Conservation (phyloP, 2,113 vertebrate genomes). For the Ellobius talpinus region DNA sequence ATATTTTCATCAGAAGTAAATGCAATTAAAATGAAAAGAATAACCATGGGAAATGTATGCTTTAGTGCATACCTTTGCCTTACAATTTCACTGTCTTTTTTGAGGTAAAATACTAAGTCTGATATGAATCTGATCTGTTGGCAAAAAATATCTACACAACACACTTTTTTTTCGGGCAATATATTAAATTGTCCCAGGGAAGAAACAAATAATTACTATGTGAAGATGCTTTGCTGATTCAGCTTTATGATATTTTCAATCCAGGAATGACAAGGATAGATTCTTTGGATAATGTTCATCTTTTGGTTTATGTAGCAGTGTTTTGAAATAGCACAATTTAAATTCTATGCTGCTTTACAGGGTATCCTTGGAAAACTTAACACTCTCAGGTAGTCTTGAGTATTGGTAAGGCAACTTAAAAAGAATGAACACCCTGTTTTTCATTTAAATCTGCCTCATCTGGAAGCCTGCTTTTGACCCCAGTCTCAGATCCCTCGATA, state of each 20-base stretch:
- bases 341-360: neutral
- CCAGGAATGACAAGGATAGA: neutral
- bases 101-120: neutral
- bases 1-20: constrained; percentile 25
- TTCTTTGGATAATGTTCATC: neutral
- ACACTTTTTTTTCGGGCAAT: neutral
- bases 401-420: neutral
- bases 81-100: neutral
- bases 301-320: neutral
- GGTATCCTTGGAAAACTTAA: neutral
- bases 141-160: neutral
- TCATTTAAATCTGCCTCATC: constrained; percentile 45
- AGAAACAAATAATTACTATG: neutral
- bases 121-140: neutral
- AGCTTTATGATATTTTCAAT: neutral
- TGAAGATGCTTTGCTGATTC: neutral
- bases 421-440: constrained; percentile 20
- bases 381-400: neutral
- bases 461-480: neutral
- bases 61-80: neutral
- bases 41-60: neutral
- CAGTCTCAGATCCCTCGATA: neutral
- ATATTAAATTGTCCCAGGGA: neutral
- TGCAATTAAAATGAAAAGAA: neutral
- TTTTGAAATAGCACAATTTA: constrained; percentile 10